phyloP scores from a whole-genome alignment of 2,888 invertebrate species.

The Drosophila limbata region DNA sequence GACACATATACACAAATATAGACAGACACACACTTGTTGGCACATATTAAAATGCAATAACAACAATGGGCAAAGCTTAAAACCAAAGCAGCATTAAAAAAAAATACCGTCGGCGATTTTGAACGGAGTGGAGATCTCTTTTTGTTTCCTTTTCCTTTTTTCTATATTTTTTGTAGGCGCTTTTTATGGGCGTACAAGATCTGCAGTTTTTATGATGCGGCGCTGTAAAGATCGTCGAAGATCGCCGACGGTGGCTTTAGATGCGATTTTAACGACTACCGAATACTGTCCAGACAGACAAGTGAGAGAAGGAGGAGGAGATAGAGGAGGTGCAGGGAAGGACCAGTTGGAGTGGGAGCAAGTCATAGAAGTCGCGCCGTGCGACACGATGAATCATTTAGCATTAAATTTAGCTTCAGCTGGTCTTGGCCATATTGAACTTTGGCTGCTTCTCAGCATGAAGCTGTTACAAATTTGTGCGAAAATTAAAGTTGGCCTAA shows the following conservation, averaged over 20 bases:
- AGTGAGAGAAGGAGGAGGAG: neutral
- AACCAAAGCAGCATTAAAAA: conserved; percentile 49
- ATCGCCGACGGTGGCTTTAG: conserved; percentile 55
- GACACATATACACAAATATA: conserved; percentile 1
- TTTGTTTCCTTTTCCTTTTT: neutral
- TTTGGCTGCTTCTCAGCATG: conserved; percentile 58
- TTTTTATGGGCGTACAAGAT: conserved; percentile 77
- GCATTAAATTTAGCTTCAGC: conserved; percentile 2
- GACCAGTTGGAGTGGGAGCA: conserved; percentile 15
- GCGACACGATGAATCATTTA: conserved; percentile 42
- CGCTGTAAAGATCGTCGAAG: conserved; percentile 41
- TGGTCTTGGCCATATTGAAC: conserved; percentile 46
- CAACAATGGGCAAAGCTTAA: conserved; percentile 34
- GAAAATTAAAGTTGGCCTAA: conserved; percentile 77
- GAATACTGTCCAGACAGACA: conserved; percentile 55
- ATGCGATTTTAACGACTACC: conserved; percentile 72
- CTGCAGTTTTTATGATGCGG: conserved; percentile 65
- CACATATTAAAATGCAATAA: conserved; percentile 54
- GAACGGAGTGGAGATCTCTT: conserved; percentile 45
- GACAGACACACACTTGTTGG: conserved; percentile 50
- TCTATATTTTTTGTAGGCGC: conserved; percentile 50
- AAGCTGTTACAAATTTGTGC: conserved; percentile 74
- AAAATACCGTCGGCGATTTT: conserved; percentile 68
- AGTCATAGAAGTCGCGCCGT: conserved; percentile 16
- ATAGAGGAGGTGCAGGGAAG: neutral